These are phyloP conservation scores for Trididemnum clinides DNA, from an alignment of 23 tunicate genomes.

Conservation along the genomic window DNA sequence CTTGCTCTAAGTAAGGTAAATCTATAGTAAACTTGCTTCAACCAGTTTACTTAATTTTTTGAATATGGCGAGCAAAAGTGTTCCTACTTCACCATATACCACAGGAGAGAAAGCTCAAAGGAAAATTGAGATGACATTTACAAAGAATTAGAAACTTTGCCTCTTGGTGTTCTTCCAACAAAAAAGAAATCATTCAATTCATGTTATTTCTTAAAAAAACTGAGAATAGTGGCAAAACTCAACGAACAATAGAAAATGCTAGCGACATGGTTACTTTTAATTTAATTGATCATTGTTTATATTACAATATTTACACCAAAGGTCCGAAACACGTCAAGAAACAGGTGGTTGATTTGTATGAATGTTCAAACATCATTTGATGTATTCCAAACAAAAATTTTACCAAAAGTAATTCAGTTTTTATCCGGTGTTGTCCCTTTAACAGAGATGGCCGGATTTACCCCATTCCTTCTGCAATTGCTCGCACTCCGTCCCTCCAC, in stretches of 20 bases:
- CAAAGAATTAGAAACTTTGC: not conserved
- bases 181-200: no score
- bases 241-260: not conserved
- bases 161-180: not conserved
- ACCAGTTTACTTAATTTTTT: no score
- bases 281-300: not conserved
- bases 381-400: not conserved
- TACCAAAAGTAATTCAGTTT: no score
- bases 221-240: not conserved
- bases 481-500: no score
- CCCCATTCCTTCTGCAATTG: no score
- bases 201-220: no score
- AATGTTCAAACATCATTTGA: not conserved
- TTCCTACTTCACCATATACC: not conserved
- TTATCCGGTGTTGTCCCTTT: no score
- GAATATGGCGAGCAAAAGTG: not conserved
- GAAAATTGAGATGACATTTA: not conserved
- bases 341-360: not conserved
- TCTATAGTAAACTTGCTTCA: no score
- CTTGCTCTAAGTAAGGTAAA: no score
- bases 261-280: not conserved
- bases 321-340: not conserved
- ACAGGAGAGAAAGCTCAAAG: not conserved
- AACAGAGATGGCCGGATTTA: no score
- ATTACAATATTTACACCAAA: not conserved